These are phyloP conservation scores for Rhingia rostrata DNA, from an alignment of 2,888 invertebrate genomes.

Conservation along the genomic window DNA sequence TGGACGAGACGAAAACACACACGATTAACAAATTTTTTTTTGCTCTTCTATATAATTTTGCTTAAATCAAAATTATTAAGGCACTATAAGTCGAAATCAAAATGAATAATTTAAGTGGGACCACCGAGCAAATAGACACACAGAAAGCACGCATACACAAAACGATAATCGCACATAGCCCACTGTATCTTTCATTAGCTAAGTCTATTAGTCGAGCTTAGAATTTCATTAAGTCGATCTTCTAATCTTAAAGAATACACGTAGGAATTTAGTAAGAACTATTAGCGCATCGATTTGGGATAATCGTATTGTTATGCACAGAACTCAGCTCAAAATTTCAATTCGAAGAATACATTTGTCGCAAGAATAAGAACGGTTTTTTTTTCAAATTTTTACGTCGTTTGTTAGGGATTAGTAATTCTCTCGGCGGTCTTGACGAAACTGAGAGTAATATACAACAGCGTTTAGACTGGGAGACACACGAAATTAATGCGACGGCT, in stretches of 20 bases:
- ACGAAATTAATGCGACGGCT: slow-evolving; percentile 68
- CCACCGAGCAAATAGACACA: slow-evolving; percentile 29
- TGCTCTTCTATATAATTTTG: slow-evolving; percentile 11
- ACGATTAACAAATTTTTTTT: slow-evolving; percentile 61
- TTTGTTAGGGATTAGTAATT: slow-evolving; percentile 47
- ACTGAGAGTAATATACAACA: slow-evolving; percentile 64
- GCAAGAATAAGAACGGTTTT: slow-evolving; percentile 26
- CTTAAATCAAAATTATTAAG: slow-evolving; percentile 37
- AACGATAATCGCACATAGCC: slow-evolving; percentile 38
- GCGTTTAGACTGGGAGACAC: slow-evolving; percentile 55
- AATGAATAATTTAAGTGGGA: slow-evolving; percentile 51
- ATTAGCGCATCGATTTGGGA: slow-evolving; percentile 1
- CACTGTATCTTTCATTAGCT: background rate
- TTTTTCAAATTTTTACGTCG: background rate
- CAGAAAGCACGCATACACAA: slow-evolving; percentile 30
- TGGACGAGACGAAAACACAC: slow-evolving; percentile 45
- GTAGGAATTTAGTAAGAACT: slow-evolving; percentile 16
- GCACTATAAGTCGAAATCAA: slow-evolving; percentile 51
- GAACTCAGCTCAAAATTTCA: background rate
- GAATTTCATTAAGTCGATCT: slow-evolving; percentile 15
- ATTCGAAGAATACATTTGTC: slow-evolving; percentile 6
- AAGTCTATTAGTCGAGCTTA: slow-evolving; percentile 4
- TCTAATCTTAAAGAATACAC: background rate
- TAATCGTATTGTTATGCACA: background rate
- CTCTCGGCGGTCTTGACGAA: slow-evolving; percentile 72